Base-by-base conservation (phyloP, 2,113 vertebrate species). In the Zosterops hypoxanthus region DNA sequence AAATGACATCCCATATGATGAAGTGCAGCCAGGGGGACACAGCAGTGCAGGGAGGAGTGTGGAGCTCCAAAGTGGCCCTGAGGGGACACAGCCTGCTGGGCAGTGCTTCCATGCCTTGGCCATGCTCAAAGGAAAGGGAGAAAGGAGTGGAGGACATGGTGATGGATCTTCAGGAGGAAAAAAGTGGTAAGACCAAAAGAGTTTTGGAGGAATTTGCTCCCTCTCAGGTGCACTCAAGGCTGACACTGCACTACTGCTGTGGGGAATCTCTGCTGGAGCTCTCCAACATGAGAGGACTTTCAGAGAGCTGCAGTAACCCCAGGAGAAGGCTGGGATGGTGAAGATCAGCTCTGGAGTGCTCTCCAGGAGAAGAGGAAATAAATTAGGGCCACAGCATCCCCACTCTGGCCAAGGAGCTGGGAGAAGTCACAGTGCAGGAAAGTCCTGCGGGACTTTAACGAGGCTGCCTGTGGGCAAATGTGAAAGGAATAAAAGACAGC, bases 211-310 rank as follows among this genome's bases (percentile, higher is more conserved):
- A 53, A 42, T 20, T 9, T 42, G 14, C 6, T 46, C 4, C 13
- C 11, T 49, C 25, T 47, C 34, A 23, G 39, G 26, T 0, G 0
- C 14, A 6, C 7, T 14, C 33, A 21, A 29, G 33, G 57, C 5
- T 72, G 80, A 44, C 14, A 1, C 8, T n/a, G 17, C 3, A 1
- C 4, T 16, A 1, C 7, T 8, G 9, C 41, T 9, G 3, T 26
- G 59, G 29, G 29, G 53, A 64, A 33, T 31, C 31, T 5, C 21
- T 34, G 28, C 24, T 44, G 60, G 46, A 26, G 15, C 8, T 79
- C 29, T 26, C 7, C 2, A 3, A n/a, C 9, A 12, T 0, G 1
- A 59, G 42, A 6, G 0, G 5, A 50, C 39, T 39, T 13, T n/a
- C 29, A 64, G 72, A 13, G 50, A 77, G 21, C 14, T 70, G 33